Percentiles rank a stretch among this genome's conserved stretches.
Evolutionary conservation across 2,113 vertebrate species (phyloP).

Genomic region (Charina bottae): DNA sequence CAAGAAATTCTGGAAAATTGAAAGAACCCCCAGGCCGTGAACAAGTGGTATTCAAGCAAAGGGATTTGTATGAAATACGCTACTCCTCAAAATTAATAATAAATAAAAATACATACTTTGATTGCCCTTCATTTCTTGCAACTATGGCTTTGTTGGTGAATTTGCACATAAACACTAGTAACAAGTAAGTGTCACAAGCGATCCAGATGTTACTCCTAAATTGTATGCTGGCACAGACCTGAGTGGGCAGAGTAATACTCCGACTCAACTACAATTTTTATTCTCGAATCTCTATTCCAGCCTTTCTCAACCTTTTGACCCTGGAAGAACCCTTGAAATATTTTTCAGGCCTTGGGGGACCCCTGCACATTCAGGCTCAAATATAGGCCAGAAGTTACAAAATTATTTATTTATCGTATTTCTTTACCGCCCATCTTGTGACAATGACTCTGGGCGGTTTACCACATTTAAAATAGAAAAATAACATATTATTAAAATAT

Average conservation of each 20-base stretch:
- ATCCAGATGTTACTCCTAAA: background rate
- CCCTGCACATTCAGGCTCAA: too few species aligned
- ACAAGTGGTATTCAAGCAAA: slow-evolving; percentile 26
- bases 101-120: slow-evolving; percentile 54
- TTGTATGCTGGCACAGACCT: background rate
- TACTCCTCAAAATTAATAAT: slow-evolving; percentile 51
- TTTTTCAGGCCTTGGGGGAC: too few species aligned
- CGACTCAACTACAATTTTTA: background rate
- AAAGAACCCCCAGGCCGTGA: slow-evolving; percentile 47
- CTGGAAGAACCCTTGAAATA: too few species aligned
- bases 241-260: background rate
- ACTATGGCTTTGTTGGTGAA: background rate
- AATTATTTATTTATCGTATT: too few species aligned
- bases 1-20: slow-evolving; percentile 20
- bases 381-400: too few species aligned
- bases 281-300: too few species aligned
- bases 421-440: too few species aligned
- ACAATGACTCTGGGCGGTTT: too few species aligned
- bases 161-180: background rate
- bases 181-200: background rate
- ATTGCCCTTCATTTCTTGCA: slow-evolving; percentile 43
- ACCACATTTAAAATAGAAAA: too few species aligned
- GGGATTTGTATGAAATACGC: slow-evolving; percentile 28
- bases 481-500: too few species aligned
- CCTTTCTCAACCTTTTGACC: too few species aligned